phyloP scores from a whole-genome alignment of 1,140 invertebrate species.

The Manduca sexta region DNA sequence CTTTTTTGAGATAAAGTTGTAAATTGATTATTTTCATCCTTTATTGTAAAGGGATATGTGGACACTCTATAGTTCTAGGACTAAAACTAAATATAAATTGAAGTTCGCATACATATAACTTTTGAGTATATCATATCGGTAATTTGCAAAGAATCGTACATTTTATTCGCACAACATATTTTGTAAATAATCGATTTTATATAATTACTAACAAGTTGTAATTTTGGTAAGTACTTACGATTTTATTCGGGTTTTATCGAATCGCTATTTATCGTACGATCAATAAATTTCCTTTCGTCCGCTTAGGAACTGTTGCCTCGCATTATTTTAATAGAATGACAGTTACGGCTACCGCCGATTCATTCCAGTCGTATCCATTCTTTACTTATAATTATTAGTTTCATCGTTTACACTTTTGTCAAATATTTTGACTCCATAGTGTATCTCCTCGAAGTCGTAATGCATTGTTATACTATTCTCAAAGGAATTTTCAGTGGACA shows the following conservation, averaged over 20 bases:
- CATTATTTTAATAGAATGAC: slow-evolving; percentile 12
- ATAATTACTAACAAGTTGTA: slow-evolving; percentile 22
- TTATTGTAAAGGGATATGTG: no score
- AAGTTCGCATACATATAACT: no score
- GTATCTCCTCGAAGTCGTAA: no score
- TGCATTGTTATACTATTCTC: no score
- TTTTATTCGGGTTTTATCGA: slow-evolving; percentile 16
- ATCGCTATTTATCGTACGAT: slow-evolving; percentile 6
- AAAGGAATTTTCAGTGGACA: no score
- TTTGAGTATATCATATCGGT: no score
- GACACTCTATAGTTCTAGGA: no score
- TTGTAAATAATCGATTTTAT: slow-evolving; percentile 26
- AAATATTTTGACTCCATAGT: no score
- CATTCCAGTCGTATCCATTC: slow-evolving; percentile 32
- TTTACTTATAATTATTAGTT: slow-evolving; percentile 15
- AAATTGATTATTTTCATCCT: no score
- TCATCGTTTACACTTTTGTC: not conserved
- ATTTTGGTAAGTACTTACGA: slow-evolving; percentile 36
- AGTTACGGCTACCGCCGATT: slow-evolving; percentile 31
- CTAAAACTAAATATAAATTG: no score
- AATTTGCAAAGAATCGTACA: no score
- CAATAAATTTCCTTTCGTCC: slow-evolving; percentile 1
- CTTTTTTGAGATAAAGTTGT: no score
- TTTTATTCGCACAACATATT: slow-evolving; percentile 15
- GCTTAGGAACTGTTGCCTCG: slow-evolving; percentile 31